phyloP scores from a whole-genome alignment of 2,797 vertebrate species.

The Dendrocincla tyrannina region DNA sequence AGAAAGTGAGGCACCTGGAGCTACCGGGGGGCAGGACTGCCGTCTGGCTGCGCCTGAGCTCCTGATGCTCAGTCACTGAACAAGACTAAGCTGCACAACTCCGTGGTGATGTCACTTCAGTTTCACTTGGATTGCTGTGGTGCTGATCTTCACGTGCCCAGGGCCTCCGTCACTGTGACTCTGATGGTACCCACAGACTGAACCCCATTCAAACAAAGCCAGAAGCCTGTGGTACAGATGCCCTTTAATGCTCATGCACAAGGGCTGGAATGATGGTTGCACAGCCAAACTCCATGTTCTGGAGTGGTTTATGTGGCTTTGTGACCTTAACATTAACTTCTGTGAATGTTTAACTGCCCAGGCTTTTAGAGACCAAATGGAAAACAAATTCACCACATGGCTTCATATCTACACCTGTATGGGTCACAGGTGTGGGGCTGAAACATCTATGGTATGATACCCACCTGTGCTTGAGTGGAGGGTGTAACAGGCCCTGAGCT shows the following conservation, averaged over 20 bases:
- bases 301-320: not conserved
- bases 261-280: not conserved
- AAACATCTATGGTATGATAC: not conserved
- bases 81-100: accelerated
- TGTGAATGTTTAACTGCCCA: constrained; percentile 21
- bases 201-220: not conserved
- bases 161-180: not conserved
- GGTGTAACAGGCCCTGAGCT: not conserved
- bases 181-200: not conserved
- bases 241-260: not conserved
- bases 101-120: not conserved
- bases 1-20: accelerated
- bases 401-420: not conserved
- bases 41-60: not conserved
- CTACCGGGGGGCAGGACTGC: accelerated
- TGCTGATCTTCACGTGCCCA: not conserved
- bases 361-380: not conserved
- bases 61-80: not conserved
- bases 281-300: accelerated
- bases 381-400: not conserved
- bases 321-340: not conserved
- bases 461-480: not conserved
- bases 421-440: not conserved
- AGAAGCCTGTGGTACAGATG: accelerated
- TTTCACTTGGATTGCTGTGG: not conserved